Evolutionary conservation across 2,113 vertebrate species (phyloP).

Genomic region (Beaufortia kweichowensis): DNA sequence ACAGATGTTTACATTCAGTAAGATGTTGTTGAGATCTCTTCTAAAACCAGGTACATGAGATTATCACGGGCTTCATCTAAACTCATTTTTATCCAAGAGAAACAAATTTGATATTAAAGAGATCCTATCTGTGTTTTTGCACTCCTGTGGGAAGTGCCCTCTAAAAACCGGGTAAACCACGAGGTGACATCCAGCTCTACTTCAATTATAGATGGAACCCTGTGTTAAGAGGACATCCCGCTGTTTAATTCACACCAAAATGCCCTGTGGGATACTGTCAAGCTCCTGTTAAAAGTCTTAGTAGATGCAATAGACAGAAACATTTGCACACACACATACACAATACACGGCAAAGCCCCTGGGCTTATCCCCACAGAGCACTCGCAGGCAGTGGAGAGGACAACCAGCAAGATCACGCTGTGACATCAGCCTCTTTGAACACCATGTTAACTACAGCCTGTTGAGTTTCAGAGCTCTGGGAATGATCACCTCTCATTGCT

Average conservation of each 20-base stretch:
- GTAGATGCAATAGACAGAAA: constrained; percentile 1
- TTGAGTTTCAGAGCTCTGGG: constrained; percentile 32
- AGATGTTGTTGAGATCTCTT: no score
- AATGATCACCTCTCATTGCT: neutral
- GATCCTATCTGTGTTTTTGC: no score
- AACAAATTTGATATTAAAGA: no score
- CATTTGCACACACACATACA: constrained; percentile 1
- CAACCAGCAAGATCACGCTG: constrained; percentile 6
- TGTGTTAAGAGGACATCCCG: constrained; percentile 13
- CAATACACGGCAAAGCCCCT: constrained; percentile 4
- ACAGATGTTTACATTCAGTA: no score
- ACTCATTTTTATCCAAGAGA: no score
- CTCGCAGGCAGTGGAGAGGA: constrained; percentile 23
- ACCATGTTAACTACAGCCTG: constrained; percentile 43
- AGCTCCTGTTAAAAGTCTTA: constrained; percentile 29
- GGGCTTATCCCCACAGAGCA: constrained; percentile 30
- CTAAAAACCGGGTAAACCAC: neutral
- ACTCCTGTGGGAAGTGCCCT: neutral
- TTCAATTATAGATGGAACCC: constrained; percentile 29
- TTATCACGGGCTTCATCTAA: no score
- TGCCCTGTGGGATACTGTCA: constrained; percentile 3
- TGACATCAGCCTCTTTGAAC: constrained; percentile 28
- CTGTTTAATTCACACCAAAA: constrained; percentile 3
- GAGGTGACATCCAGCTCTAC: constrained; percentile 17
- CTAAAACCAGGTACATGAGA: no score